phyloP scores from a whole-genome alignment of 2,888 invertebrate species.

The Willowsia nigromaculata region DNA sequence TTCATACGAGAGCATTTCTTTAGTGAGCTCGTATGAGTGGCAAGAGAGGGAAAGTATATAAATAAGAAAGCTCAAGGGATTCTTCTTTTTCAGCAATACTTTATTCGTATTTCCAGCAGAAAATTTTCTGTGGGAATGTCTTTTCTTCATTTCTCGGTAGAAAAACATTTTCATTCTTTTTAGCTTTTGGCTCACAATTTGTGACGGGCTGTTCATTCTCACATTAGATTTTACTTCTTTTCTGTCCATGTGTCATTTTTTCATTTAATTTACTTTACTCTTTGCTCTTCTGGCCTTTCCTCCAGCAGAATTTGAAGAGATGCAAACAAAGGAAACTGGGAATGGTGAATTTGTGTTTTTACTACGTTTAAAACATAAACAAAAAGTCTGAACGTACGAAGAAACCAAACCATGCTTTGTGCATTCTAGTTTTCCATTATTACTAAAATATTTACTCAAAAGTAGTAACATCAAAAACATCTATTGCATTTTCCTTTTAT shows the following conservation, averaged over 20 bases:
- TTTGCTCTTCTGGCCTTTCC: not conserved
- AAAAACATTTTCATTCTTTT: not conserved
- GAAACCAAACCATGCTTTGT: not conserved
- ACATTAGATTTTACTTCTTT: not conserved
- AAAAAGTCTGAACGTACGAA: not conserved
- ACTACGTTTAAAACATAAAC: not conserved
- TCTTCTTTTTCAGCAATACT: not conserved
- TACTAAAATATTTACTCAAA: not conserved
- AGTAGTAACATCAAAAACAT: not conserved
- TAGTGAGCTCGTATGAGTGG: not conserved
- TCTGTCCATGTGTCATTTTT: not conserved
- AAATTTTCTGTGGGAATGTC: not conserved
- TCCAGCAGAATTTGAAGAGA: no score
- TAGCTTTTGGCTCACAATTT: not conserved
- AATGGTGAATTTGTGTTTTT: not conserved
- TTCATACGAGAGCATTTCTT: not conserved
- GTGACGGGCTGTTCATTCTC: not conserved
- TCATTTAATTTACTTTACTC: not conserved
- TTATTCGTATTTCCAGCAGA: not conserved
- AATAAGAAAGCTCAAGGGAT: conserved; percentile 33
- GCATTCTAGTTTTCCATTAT: not conserved
- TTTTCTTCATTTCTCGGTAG: no score
- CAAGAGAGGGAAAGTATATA: not conserved
- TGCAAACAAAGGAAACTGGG: no score
- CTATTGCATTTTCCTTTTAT: not conserved